Percentiles rank a stretch among this genome's conserved stretches.
Conservation (phyloP, 2,797 vertebrate genomes). For the Harpagifer antarcticus region DNA sequence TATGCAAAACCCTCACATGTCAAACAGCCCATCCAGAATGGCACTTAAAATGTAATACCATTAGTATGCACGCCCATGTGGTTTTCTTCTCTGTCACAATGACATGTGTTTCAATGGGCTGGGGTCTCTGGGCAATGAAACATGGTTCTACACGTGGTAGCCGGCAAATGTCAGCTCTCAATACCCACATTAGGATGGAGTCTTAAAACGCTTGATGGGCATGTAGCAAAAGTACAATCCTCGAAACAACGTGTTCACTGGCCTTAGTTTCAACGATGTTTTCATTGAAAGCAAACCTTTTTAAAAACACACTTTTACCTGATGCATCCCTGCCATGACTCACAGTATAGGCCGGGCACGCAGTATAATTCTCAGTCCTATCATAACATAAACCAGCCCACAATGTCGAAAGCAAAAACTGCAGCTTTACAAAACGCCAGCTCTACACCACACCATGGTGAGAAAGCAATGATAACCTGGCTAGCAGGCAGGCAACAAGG, state of each 20-base stretch:
- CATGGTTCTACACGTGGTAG: conserved; percentile 54
- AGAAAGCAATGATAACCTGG: neutral
- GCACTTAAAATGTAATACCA: neutral
- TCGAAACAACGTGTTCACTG: conserved; percentile 20
- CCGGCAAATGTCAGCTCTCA: conserved; percentile 44
- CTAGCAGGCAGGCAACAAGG: conserved; percentile 6
- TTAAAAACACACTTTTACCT: conserved; percentile 39
- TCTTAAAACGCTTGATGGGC: neutral
- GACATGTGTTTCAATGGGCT: conserved; percentile 3
- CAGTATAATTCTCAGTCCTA: conserved; percentile 61
- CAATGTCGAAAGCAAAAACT: conserved; percentile 34
- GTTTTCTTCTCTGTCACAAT: conserved; percentile 1
- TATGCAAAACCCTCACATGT: conserved; percentile 11
- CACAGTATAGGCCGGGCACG: conserved; percentile 68
- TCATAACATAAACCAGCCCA: conserved; percentile 61
- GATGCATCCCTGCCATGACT: conserved; percentile 63
- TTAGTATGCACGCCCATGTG: neutral
- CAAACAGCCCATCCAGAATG: conserved; percentile 1
- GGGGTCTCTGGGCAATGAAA: conserved; percentile 39
- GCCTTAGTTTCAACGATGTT: neutral
- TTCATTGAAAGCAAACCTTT: neutral
- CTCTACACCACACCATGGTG: conserved; percentile 2
- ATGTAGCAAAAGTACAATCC: neutral
- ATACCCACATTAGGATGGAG: conserved; percentile 1
- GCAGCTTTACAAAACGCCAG: conserved; percentile 43